Percentiles rank a stretch among this genome's conserved stretches.
These are phyloP conservation scores for Oxyruncus cristatus DNA, from an alignment of 2,113 vertebrate species.

Conservation along the genomic window DNA sequence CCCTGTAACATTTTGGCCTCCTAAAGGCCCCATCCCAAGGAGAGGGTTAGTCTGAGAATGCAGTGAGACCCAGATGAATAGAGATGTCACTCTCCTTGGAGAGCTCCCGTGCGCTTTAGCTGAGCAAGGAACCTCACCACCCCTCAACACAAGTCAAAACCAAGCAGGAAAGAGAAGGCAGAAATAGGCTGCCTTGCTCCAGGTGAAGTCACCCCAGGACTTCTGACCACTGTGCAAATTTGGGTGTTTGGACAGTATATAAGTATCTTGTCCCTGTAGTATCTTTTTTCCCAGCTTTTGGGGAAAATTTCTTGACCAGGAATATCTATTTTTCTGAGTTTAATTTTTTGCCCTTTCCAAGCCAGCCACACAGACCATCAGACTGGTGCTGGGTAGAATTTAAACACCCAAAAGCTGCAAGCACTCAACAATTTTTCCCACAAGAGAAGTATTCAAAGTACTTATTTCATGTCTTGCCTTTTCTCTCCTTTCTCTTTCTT, in stretches of 20 bases:
- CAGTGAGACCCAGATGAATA: background rate
- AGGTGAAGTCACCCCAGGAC: background rate
- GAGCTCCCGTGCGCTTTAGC: background rate
- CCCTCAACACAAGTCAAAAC: background rate
- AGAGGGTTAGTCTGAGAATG: background rate
- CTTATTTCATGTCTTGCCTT: background rate
- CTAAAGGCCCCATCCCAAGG: slow-evolving; percentile 10
- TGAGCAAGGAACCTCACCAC: background rate
- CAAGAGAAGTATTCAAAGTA: background rate
- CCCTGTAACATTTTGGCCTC: background rate
- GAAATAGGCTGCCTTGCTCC: background rate
- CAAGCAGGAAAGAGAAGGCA: background rate
- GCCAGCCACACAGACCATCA: background rate
- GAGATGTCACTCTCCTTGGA: background rate
- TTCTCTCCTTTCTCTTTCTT: background rate
- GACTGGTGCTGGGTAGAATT: background rate
- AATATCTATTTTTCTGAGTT: background rate
- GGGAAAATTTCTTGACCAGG: background rate
- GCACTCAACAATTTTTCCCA: background rate
- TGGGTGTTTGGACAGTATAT: background rate
- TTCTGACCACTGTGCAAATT: background rate
- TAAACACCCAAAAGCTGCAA: background rate
- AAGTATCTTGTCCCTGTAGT: background rate
- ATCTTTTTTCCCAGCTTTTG: background rate
- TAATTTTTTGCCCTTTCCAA: background rate